Evolutionary conservation across 2,113 vertebrate genomes (phyloP).

Genomic region (Lucifuga dentata): DNA sequence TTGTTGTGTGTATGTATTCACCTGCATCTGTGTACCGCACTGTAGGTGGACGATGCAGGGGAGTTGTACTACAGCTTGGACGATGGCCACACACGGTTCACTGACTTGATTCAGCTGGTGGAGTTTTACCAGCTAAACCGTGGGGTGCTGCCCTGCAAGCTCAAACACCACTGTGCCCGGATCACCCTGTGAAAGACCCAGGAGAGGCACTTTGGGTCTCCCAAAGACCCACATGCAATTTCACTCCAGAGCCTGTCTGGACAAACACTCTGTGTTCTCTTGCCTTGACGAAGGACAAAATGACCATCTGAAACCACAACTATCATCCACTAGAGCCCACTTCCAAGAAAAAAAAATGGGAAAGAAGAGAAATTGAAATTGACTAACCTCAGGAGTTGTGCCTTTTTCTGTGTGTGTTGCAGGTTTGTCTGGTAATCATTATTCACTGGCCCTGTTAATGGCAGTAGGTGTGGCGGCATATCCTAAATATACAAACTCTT

Average conservation of each 20-base stretch:
- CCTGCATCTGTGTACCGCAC: background rate
- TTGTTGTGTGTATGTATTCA: background rate
- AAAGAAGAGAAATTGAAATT: no score
- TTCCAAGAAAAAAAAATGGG: background rate
- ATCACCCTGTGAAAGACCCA: slow-evolving; percentile 90
- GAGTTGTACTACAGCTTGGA: slow-evolving; percentile 93
- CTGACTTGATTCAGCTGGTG: slow-evolving; percentile 97
- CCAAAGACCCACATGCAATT: slow-evolving; percentile 46
- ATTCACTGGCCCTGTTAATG: slow-evolving; percentile 7
- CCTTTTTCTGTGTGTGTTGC: background rate
- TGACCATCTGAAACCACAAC: slow-evolving; percentile 57
- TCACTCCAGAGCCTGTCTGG: slow-evolving; percentile 50
- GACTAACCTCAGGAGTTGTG: no score
- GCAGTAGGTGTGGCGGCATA: slow-evolving; percentile 1
- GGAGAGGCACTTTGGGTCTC: slow-evolving; percentile 28
- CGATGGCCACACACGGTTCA: slow-evolving; percentile 94
- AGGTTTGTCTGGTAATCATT: slow-evolving; percentile 11
- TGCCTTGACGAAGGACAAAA: slow-evolving; percentile 73
- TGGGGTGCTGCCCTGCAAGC: slow-evolving; percentile 93
- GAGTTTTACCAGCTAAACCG: slow-evolving; percentile 98
- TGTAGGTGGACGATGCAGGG: slow-evolving; percentile 92
- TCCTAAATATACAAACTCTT: background rate
- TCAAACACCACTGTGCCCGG: slow-evolving; percentile 93
- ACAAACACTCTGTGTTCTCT: slow-evolving; percentile 60
- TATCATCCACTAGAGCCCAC: slow-evolving; percentile 6